Evolutionary conservation across 37 sponge, comb jelly and placozoan species (phyloP).

Genomic region (Petrosia ficiformis): DNA sequence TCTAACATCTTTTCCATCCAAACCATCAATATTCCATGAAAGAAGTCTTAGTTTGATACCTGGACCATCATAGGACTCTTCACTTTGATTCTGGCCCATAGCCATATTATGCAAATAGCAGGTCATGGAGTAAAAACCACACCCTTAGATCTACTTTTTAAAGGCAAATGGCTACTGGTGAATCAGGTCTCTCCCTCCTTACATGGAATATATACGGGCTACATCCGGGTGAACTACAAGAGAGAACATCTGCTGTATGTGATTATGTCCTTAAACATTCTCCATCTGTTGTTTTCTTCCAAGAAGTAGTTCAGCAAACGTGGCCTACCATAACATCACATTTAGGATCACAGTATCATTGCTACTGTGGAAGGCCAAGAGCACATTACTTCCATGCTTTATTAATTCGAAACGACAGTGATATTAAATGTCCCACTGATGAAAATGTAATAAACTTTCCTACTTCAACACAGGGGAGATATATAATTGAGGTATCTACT

Average conservation of each 20-base stretch:
- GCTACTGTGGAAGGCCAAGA: background rate
- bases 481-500: background rate
- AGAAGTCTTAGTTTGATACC: conserved; percentile 32
- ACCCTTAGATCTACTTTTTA: background rate
- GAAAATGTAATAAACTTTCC: background rate
- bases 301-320: conserved; percentile 6
- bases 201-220: conserved; percentile 10
- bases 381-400: background rate
- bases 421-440: background rate
- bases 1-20: conserved; percentile 38
- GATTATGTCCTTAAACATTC: background rate
- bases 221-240: background rate
- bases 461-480: background rate
- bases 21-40: conserved; percentile 89
- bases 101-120: background rate
- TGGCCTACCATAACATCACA: background rate
- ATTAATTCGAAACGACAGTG: background rate
- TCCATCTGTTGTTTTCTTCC: conserved; percentile 6
- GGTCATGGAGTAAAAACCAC: background rate
- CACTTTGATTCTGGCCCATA: background rate
- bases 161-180: background rate
- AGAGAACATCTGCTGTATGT: conserved; percentile 5
- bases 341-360: background rate
- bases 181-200: background rate
- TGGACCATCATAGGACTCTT: background rate